These are phyloP conservation scores for Campoplex capitator DNA, from an alignment of 2,888 invertebrate genomes.

Conservation along the genomic window DNA sequence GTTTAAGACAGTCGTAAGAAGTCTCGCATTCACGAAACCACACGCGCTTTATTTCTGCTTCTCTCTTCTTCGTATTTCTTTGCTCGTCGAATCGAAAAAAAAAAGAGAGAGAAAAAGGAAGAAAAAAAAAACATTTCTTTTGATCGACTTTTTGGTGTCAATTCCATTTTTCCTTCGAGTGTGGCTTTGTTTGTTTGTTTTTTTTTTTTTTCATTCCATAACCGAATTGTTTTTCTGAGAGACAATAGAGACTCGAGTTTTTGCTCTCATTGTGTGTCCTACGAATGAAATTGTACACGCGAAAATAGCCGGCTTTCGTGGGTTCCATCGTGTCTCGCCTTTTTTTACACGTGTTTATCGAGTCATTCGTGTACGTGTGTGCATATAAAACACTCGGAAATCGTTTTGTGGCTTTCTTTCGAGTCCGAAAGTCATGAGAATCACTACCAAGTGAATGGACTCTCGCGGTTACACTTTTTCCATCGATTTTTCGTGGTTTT, in stretches of 20 bases:
- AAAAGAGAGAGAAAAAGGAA: too few relatives aligned
- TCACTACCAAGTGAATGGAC: not conserved
- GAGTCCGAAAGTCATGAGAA: conserved; percentile 34
- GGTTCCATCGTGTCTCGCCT: not conserved
- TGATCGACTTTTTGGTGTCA: conserved; percentile 11
- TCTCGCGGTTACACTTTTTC: not conserved
- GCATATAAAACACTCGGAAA: conserved; percentile 31
- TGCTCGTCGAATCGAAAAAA: not conserved
- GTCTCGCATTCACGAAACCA: conserved; percentile 80
- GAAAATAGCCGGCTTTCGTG: not conserved
- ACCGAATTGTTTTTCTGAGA: not conserved
- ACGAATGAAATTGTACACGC: conserved; percentile 26
- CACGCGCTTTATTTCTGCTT: conserved; percentile 68
- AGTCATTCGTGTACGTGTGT: not conserved
- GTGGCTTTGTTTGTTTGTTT: not conserved
- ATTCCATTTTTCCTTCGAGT: not conserved
- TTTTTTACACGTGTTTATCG: not conserved
- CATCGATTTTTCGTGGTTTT: conserved; percentile 1
- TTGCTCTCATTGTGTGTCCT: conserved; percentile 16
- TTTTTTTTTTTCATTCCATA: conserved; percentile 5
- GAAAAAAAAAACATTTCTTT: not conserved
- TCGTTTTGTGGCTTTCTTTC: conserved; percentile 67
- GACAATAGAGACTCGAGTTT: conserved; percentile 33
- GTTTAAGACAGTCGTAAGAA: conserved; percentile 81
- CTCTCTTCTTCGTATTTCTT: not conserved